Percentiles rank a stretch among this genome's conserved stretches.
Evolutionary conservation across 2,797 vertebrate genomes (phyloP).

Genomic region (Liparis tanakae): DNA sequence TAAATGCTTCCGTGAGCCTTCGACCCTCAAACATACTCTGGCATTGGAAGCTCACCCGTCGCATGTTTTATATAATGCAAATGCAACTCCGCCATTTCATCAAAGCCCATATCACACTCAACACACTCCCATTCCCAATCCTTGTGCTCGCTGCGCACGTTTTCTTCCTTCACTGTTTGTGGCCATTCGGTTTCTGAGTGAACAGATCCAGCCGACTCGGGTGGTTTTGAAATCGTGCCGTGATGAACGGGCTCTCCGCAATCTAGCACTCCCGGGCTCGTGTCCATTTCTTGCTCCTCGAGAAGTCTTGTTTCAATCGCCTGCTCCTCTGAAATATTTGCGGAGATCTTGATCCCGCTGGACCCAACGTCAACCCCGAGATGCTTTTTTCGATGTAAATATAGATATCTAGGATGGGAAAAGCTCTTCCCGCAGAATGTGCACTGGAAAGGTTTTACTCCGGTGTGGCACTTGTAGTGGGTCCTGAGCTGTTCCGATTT

Average conservation of each 20-base stretch:
- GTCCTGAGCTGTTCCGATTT: slow-evolving; percentile 16
- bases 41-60: slow-evolving; percentile 75
- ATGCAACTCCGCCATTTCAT: slow-evolving; percentile 70
- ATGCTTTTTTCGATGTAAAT: slow-evolving; percentile 48
- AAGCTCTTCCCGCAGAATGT: slow-evolving; percentile 61
- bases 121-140: slow-evolving; percentile 75
- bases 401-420: slow-evolving; percentile 33
- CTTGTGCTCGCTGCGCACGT: slow-evolving; percentile 20
- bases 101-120: slow-evolving; percentile 77
- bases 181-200: not conserved
- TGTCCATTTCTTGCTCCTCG: slow-evolving; percentile 14
- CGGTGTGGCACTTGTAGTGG: slow-evolving; percentile 48
- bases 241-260: slow-evolving; percentile 43
- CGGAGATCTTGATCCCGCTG: not conserved
- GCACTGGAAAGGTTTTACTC: slow-evolving; percentile 52
- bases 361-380: not conserved
- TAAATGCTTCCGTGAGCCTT: not conserved
- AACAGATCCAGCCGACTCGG: not conserved
- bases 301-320: slow-evolving; percentile 1
- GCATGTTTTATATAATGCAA: slow-evolving; percentile 81
- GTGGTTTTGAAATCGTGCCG: not conserved
- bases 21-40: slow-evolving; percentile 22
- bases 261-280: slow-evolving; percentile 41
- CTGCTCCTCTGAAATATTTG: not conserved
- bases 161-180: not conserved